Percentiles rank a stretch among this genome's conserved stretches.
phyloP scores from a whole-genome alignment of 2,797 vertebrate species.

The Ctenopoma multispine region DNA sequence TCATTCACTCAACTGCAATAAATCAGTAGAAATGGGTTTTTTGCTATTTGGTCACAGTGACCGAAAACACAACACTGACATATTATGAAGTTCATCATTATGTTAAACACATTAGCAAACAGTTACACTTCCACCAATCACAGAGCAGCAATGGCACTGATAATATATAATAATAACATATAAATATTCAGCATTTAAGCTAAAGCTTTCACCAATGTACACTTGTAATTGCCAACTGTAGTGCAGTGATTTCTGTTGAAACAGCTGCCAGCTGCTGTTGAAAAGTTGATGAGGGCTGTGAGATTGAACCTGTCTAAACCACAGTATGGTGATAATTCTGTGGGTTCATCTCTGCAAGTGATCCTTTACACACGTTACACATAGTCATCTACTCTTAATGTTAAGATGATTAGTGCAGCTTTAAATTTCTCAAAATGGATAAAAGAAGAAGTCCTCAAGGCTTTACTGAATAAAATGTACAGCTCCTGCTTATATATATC shows the following conservation, averaged over 20 bases:
- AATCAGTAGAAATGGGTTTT: too few species aligned
- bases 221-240: background rate
- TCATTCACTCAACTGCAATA: too few species aligned
- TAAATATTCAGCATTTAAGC: too few species aligned
- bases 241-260: background rate
- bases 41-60: too few species aligned
- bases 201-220: background rate
- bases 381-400: background rate
- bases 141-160: too few species aligned
- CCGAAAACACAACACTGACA: too few species aligned
- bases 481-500: background rate
- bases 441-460: background rate
- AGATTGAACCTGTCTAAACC: background rate
- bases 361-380: background rate
- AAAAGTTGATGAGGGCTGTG: too few species aligned
- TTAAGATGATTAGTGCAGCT: background rate
- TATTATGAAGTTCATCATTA: too few species aligned
- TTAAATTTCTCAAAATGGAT: background rate
- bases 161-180: too few species aligned
- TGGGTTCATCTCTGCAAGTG: background rate
- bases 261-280: background rate
- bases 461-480: background rate
- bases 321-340: background rate
- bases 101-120: too few species aligned
- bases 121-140: too few species aligned